These are phyloP conservation scores for Caenorhabditis briggsae DNA, from an alignment of 1,140 invertebrate genomes.

Conservation along the genomic window DNA sequence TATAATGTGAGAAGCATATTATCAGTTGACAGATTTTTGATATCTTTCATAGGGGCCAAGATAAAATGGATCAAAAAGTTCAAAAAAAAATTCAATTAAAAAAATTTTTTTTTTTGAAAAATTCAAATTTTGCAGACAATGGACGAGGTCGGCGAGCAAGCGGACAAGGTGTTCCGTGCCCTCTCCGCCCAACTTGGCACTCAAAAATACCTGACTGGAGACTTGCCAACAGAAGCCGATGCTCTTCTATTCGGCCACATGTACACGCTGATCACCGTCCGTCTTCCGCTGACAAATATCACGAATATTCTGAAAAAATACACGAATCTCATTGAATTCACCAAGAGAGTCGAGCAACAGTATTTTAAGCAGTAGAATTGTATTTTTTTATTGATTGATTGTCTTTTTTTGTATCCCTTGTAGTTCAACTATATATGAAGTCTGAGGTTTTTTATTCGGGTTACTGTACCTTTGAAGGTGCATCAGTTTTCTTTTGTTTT, in stretches of 20 bases:
- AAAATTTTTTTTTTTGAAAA: background rate
- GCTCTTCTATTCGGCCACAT: slow-evolving; percentile 96
- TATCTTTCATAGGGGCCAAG: too few relatives aligned
- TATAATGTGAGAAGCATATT: too few relatives aligned
- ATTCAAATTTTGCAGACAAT: slow-evolving; percentile 49
- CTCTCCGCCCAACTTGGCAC: slow-evolving; percentile 70
- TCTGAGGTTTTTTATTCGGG: too few relatives aligned
- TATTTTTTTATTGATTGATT: background rate
- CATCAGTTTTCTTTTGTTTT: too few relatives aligned
- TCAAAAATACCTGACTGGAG: slow-evolving; percentile 65
- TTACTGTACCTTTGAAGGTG: too few relatives aligned
- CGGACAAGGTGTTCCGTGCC: slow-evolving; percentile 69
- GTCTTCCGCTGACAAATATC: slow-evolving; percentile 85
- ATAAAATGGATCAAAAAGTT: too few relatives aligned
- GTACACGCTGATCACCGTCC: slow-evolving; percentile 90
- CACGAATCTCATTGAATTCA: slow-evolving; percentile 84
- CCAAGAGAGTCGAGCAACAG: slow-evolving; percentile 84
- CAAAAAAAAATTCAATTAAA: too few relatives aligned
- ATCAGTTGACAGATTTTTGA: too few relatives aligned
- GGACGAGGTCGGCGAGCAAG: slow-evolving; percentile 62
- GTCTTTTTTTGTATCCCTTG: background rate
- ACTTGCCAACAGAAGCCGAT: slow-evolving; percentile 85
- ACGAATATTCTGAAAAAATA: slow-evolving; percentile 84
- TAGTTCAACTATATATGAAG: background rate
- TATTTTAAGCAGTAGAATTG: slow-evolving; percentile 81